Evolutionary conservation across 2,113 vertebrate genomes (phyloP), one percentile per base, ranked within the genome.

Genomic region (Dipodomys merriami): DNA sequence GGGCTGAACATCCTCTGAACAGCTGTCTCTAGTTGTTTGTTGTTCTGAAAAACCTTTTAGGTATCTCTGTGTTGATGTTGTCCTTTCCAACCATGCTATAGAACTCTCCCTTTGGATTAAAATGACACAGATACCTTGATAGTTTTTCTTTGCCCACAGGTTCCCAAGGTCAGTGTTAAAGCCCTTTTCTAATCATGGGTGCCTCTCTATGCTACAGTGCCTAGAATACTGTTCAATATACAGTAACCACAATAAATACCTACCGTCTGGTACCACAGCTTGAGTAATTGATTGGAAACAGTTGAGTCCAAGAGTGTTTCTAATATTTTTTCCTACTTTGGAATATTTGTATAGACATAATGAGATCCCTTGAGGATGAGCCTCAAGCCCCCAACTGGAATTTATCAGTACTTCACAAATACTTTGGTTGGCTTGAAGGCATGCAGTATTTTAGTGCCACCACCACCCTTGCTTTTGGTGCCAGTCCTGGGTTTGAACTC

Each of bases 51-150:
- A 88, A 68, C 9, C 33, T 57, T 57, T 23, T 18, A 1, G 29
- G 13, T n/a, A 9, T 49, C 18, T 88, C 19, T 68, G 49, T n/a
- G 71, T 25, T n/a, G 46, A 9, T 72, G 11, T 16, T 29, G 83
- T 83, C 18, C 25, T 19, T 74, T 13, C 7, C 7, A 10, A 1
- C 60, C 30, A 30, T 49, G 67, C 11, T 81, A 16, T 33, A 68
- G 82, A 69, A 27, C n/a, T 16, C 12, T 1, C 1, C 30, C 15
- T 0, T 1, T 6, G 29, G 22, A 30, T 23, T 44, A 0, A 35
- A 60, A 76, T 29, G 27, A 29, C 62, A 15, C 30, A 10, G 10
- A 25, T 25, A 29, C 15, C 12, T 74, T 71, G 65, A 39, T 46
- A 23, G 19, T 10, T n/a, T 27, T 23, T 65, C 64, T 30, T 44